Percentiles rank a stretch among this genome's conserved stretches.
These are phyloP conservation scores for Saguinus midas DNA, from an alignment of 2,113 vertebrate species.

Conservation along the genomic window DNA sequence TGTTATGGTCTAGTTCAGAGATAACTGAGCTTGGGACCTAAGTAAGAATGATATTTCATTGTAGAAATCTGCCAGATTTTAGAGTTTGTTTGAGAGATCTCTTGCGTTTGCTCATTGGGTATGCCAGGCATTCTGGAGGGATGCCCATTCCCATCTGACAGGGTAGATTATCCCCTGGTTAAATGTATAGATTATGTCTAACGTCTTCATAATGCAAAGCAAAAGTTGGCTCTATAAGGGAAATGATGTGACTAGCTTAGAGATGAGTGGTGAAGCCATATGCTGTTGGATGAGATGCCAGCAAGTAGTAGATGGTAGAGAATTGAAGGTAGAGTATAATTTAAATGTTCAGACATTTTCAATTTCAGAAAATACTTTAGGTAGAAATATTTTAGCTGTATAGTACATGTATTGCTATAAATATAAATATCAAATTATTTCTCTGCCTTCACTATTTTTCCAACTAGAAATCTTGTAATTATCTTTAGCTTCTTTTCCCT, in stretches of 20 bases:
- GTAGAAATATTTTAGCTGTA: neutral
- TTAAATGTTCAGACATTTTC: neutral
- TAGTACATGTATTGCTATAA: neutral
- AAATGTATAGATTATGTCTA: neutral
- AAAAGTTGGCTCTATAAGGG: neutral
- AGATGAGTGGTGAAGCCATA: neutral
- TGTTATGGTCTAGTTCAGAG: neutral
- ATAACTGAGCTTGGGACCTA: neutral
- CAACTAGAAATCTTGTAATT: neutral
- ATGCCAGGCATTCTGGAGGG: neutral
- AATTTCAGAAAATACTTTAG: conserved; percentile 1
- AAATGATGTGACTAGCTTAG: neutral
- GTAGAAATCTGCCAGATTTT: neutral
- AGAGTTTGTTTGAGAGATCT: neutral
- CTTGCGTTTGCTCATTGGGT: neutral
- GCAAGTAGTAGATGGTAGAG: neutral
- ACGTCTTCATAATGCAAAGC: neutral
- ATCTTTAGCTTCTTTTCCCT: neutral
- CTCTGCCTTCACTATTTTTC: neutral
- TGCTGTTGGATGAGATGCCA: neutral
- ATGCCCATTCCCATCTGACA: neutral
- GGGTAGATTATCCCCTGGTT: neutral
- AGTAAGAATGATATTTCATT: neutral
- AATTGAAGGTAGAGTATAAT: neutral
- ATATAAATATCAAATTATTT: neutral